Conservation (phyloP, 2,113 vertebrate genomes). For the Cranoglanis bouderius region DNA sequence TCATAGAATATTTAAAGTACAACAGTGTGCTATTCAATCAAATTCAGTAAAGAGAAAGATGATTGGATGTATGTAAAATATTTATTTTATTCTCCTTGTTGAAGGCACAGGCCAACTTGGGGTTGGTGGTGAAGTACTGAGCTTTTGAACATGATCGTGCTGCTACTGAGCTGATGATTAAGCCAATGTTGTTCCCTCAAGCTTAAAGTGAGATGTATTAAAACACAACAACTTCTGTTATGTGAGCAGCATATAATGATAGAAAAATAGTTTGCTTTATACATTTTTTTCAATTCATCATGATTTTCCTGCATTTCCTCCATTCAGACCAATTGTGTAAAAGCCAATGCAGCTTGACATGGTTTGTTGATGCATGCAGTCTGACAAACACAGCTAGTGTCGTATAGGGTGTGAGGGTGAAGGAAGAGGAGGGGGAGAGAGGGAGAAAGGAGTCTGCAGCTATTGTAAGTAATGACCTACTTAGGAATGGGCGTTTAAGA, state of each 20-base stretch:
- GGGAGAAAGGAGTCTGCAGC: conserved; percentile 62
- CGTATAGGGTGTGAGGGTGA: conserved; percentile 44
- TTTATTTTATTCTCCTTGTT: conserved; percentile 21
- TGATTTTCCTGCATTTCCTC: not conserved
- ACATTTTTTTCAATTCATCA: not conserved
- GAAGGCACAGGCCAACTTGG: conserved; percentile 15
- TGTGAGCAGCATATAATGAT: not conserved
- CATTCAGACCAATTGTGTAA: not conserved
- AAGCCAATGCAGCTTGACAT: conserved; percentile 23
- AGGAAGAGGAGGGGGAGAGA: conserved; percentile 37
- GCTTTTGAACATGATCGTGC: conserved; percentile 19
- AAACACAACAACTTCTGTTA: not conserved
- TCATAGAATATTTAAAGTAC: not conserved
- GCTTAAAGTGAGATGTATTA: not conserved
- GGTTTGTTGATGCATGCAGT: conserved; percentile 28
- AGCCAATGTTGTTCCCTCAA: not conserved
- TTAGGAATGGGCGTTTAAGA: conserved; percentile 74
- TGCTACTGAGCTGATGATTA: conserved; percentile 30
- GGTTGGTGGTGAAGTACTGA: conserved; percentile 11
- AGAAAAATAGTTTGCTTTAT: not conserved
- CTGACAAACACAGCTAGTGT: conserved; percentile 31
- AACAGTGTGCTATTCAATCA: not conserved
- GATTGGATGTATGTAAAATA: conserved; percentile 9
- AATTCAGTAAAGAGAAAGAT: not conserved
- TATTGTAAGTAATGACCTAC: conserved; percentile 79